Base-by-base conservation (phyloP, 2,888 invertebrate genomes). In the Microctonus hyperodae region DNA sequence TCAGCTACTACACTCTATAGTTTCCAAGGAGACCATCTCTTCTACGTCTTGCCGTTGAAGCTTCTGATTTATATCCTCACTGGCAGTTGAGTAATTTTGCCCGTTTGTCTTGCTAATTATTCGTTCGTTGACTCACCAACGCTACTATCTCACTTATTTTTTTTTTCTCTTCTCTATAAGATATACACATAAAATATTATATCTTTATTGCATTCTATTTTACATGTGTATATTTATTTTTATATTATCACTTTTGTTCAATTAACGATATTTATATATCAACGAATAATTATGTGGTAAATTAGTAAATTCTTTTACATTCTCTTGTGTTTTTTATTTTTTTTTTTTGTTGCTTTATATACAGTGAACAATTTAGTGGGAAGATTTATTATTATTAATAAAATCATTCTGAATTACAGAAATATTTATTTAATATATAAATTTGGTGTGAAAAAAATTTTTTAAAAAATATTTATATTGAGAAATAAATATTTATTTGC, bases 71-170 rank as follows among this genome's bases (percentile, higher is more conserved):
- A 79, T 78, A 75, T 77, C 74, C 71, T 70, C 60, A 71, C 72
- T 72, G 73, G 71, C 73, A 72, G 74, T 71, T 74, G 74, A 76
- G 75, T 77, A 78, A 79, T 79, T 78, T 71, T 72, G 67, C 73
- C 71, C 75, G 74, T 78, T 79, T 78, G 77, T 79, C 77, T 75
- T 75, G 73, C 76, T 78, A 80, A 79, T 80, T 79, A 79, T 79
- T 77, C 73, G 70, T 69, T 72, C 70, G 69, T 68, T 68, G 63
- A 65, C 68, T 70, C 65, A 65, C 67, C 23, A 53, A 62, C 53
- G 55, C 56, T 65, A 58, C 50, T 25, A 20, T 11, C 16, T 16
- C 6, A 31, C 44, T 16, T 63, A 58, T 20, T 13, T 53, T 37
- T 33, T 33, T 31, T 22, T 40, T 37, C 31, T 9, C 37, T 53